A percentile compares a stretch with the other conserved stretches of the same genome.
Evolutionary conservation across 2,888 invertebrate genomes (phyloP).

Genomic region (Coecobrya sp.): DNA sequence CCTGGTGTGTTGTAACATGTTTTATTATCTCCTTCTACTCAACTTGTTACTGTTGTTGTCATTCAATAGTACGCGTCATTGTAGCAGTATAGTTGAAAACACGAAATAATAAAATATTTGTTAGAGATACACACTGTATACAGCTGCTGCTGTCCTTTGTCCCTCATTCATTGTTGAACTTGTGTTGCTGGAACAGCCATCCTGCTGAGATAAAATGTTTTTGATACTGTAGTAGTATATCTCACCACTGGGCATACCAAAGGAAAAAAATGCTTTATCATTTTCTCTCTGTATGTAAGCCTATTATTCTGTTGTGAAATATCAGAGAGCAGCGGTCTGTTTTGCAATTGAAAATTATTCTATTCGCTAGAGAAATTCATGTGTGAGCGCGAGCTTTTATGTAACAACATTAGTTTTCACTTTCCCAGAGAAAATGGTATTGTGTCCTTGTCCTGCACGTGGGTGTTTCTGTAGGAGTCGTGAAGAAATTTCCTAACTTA

Average conservation of each 20-base stretch:
- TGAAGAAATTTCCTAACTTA: slow-evolving; percentile 17
- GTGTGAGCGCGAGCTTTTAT: background rate
- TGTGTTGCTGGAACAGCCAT: background rate
- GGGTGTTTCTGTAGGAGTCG: no score
- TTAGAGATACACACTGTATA: background rate
- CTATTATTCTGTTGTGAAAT: slow-evolving; percentile 13
- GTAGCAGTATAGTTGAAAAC: background rate
- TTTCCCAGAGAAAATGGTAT: background rate
- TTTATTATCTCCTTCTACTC: background rate
- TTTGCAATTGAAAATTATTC: slow-evolving; percentile 58
- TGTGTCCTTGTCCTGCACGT: slow-evolving; percentile 5
- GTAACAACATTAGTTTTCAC: background rate
- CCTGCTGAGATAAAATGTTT: slow-evolving; percentile 62
- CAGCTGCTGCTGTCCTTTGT: slow-evolving; percentile 74
- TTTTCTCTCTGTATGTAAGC: slow-evolving; percentile 30
- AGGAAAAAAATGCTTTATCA: slow-evolving; percentile 29
- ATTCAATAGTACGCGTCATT: slow-evolving; percentile 15
- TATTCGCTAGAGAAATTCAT: slow-evolving; percentile 48
- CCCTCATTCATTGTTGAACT: slow-evolving; percentile 68
- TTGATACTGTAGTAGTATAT: background rate
- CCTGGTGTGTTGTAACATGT: slow-evolving; percentile 44
- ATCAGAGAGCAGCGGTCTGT: background rate
- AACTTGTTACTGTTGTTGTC: background rate
- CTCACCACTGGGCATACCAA: background rate
- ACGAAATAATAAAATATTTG: slow-evolving; percentile 12